Evolutionary conservation across 2,888 invertebrate species (phyloP).

Genomic region (Metalampra italica): DNA sequence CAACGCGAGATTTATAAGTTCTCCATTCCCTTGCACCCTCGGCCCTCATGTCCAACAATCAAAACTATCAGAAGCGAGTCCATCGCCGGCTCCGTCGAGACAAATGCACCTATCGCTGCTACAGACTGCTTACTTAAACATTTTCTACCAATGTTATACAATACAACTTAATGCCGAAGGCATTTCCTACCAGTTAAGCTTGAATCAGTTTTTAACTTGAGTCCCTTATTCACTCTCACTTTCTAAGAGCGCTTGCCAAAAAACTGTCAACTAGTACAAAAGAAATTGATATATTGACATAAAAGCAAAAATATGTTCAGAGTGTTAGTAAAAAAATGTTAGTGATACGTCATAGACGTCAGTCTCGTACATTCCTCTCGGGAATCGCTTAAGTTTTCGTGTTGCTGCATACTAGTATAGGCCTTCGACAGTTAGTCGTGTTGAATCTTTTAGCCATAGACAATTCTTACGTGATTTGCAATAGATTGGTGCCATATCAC

Average conservation of each 20-base stretch:
- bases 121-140: not conserved
- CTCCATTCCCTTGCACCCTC: conserved; percentile 25
- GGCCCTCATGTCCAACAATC: conserved; percentile 50
- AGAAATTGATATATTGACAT: conserved; percentile 74
- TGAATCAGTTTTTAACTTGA: no score
- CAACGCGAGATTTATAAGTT: conserved; percentile 58
- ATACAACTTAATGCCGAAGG: no score
- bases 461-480: no score
- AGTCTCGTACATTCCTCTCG: conserved; percentile 55
- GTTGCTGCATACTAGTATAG: conserved; percentile 28
- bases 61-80: conserved; percentile 48
- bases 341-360: conserved; percentile 76
- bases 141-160: no score
- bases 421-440: no score
- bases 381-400: conserved; percentile 39
- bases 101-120: conserved; percentile 17
- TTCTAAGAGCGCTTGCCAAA: conserved; percentile 35
- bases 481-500: no score
- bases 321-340: conserved; percentile 67
- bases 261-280: conserved; percentile 55
- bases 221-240: no score
- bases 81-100: no score
- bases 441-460: not conserved
- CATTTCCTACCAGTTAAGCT: no score
- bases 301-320: conserved; percentile 77